A percentile compares a stretch with the other conserved stretches of the same genome.
Conservation (phyloP, 2,888 invertebrate species). For the Allacma fusca region DNA sequence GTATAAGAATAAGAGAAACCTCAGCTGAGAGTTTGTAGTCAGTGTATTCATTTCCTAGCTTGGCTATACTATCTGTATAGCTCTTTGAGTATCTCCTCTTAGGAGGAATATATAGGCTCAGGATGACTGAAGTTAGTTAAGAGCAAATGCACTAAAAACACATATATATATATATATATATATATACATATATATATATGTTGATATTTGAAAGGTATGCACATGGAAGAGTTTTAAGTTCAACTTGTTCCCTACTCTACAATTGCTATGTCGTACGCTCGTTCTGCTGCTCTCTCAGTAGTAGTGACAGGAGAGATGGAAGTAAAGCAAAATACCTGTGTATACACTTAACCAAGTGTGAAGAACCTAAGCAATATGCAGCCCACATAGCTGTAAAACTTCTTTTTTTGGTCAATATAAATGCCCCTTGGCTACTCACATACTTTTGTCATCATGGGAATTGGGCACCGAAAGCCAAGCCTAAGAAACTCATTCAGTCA, state of each 20-base stretch:
- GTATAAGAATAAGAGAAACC: conserved; percentile 9
- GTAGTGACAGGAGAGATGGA: conserved; percentile 5
- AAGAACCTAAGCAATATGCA: conserved; percentile 42
- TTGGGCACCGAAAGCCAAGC: conserved; percentile 36
- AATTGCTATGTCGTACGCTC: not conserved
- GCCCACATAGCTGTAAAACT: conserved; percentile 41
- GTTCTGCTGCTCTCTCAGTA: not conserved
- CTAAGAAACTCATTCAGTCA: conserved; percentile 35
- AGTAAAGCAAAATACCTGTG: conserved; percentile 6
- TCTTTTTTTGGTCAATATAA: conserved; percentile 42
- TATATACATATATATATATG: no score
- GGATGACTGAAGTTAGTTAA: conserved; percentile 11
- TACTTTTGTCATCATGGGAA: conserved; percentile 40
- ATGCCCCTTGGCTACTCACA: conserved; percentile 36
- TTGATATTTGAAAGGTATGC: not conserved
- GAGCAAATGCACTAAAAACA: not conserved
- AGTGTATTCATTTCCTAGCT: no score
- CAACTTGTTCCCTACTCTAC: not conserved
- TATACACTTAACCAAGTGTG: conserved; percentile 32
- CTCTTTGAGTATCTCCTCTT: no score
- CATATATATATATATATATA: not conserved
- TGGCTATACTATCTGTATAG: no score
- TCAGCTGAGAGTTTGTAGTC: not conserved
- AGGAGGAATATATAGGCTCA: not conserved
- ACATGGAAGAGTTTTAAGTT: conserved; percentile 6